Evolutionary conservation across 2,888 invertebrate genomes (phyloP).

Genomic region (Nomada hirtipes): DNA sequence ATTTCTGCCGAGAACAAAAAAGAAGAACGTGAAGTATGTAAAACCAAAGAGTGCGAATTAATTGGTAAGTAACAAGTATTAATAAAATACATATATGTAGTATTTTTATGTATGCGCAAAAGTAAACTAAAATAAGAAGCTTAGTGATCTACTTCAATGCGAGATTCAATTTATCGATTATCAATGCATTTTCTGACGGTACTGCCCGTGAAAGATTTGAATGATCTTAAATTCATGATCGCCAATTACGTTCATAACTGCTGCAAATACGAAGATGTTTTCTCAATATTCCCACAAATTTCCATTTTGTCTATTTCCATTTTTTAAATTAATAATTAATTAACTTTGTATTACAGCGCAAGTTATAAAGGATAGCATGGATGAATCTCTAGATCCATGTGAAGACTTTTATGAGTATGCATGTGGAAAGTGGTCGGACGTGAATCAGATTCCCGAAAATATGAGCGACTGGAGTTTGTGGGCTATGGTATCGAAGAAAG

Average conservation of each 20-base stretch:
- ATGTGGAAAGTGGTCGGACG: constrained; percentile 65
- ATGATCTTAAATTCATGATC: no score
- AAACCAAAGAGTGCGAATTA: constrained; percentile 39
- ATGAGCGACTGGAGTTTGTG: constrained; percentile 57
- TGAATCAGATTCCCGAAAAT: constrained; percentile 59
- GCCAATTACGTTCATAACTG: no score
- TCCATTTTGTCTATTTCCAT: neutral
- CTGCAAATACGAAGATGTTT: neutral
- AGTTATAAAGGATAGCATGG: constrained; percentile 49
- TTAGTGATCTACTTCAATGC: no score
- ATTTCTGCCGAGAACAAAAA: neutral
- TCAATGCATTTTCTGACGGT: no score
- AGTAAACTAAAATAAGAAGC: neutral
- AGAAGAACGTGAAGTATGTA: constrained; percentile 16
- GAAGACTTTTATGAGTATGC: constrained; percentile 71
- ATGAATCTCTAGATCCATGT: constrained; percentile 70
- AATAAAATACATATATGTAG: neutral
- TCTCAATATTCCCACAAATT: neutral
- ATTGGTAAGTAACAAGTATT: constrained; percentile 31
- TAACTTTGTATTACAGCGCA: constrained; percentile 11
- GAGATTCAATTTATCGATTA: no score
- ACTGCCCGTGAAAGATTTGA: no score
- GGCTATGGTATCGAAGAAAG: constrained; percentile 17
- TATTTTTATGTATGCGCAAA: neutral
- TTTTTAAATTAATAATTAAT: neutral